Evolutionary conservation across 2,888 invertebrate genomes (phyloP).

Genomic region (Melanophora roralis): DNA sequence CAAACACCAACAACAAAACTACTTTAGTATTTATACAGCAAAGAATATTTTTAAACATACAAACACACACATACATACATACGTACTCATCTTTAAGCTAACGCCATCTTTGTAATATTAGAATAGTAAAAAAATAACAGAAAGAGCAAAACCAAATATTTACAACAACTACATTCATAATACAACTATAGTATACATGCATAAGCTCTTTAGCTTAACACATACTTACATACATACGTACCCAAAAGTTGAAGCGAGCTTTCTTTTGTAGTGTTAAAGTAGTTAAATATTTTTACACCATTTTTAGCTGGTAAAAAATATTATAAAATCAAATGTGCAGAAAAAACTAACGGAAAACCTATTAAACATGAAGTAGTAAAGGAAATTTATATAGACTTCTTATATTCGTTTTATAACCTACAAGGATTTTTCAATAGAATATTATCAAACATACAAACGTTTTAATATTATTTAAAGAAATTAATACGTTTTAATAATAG

Average conservation of each 20-base stretch:
- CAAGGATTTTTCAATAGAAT: not conserved
- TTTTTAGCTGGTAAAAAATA: not conserved
- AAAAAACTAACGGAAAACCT: not conserved
- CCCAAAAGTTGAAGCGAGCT: not conserved
- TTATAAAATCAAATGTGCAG: not conserved
- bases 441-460: too few species aligned
- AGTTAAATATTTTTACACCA: slow-evolving; percentile 46
- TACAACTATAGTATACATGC: slow-evolving; percentile 3
- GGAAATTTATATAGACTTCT: slow-evolving; percentile 8
- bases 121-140: not conserved
- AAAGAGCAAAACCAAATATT: not conserved
- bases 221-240: not conserved
- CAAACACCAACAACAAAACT: not conserved
- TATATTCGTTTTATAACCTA: not conserved
- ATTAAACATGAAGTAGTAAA: slow-evolving; percentile 1
- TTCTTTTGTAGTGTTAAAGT: slow-evolving; percentile 13
- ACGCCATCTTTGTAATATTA: slow-evolving; percentile 17
- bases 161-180: not conserved
- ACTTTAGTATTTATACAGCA: not conserved
- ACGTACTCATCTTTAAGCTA: not conserved
- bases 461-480: too few species aligned
- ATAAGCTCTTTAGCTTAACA: slow-evolving; percentile 7
- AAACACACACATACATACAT: not conserved
- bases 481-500: too few species aligned
- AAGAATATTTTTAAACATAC: not conserved